phyloP scores from a whole-genome alignment of 2,797 vertebrate species.

The Premnoplex brunnescens region DNA sequence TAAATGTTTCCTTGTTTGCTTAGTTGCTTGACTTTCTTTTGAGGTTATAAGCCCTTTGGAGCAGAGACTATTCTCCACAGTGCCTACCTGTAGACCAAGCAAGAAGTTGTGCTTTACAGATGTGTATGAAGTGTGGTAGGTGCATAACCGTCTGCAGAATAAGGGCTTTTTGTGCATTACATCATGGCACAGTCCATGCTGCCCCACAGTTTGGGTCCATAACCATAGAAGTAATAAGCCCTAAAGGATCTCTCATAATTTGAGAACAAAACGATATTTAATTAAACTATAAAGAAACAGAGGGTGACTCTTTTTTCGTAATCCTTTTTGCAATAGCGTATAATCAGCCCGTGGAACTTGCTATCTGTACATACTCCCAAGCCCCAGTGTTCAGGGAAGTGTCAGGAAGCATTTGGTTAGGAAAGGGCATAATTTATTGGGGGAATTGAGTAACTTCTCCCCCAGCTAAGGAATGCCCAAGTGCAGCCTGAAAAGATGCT shows the following conservation, averaged over 20 bases:
- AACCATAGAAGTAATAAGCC: neutral
- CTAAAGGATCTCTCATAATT: neutral
- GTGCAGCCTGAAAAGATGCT: neutral
- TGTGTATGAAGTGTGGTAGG: neutral
- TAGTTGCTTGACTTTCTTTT: neutral
- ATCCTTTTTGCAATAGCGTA: fast-evolving
- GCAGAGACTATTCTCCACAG: neutral
- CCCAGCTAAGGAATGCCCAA: neutral
- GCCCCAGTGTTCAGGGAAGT: neutral
- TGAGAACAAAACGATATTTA: neutral
- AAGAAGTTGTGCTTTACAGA: fast-evolving
- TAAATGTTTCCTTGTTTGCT: neutral
- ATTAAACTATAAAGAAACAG: neutral
- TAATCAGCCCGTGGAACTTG: neutral
- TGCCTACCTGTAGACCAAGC: neutral
- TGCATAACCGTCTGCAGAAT: neutral
- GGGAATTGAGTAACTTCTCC: neutral
- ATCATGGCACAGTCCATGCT: neutral
- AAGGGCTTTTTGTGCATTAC: neutral
- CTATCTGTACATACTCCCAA: neutral
- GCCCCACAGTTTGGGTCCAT: neutral
- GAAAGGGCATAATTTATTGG: neutral
- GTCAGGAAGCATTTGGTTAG: neutral
- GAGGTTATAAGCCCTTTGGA: neutral
- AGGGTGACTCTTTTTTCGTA: neutral